phyloP scores from a whole-genome alignment of 1,140 invertebrate species.

The Cyphomyrmex costatus region DNA sequence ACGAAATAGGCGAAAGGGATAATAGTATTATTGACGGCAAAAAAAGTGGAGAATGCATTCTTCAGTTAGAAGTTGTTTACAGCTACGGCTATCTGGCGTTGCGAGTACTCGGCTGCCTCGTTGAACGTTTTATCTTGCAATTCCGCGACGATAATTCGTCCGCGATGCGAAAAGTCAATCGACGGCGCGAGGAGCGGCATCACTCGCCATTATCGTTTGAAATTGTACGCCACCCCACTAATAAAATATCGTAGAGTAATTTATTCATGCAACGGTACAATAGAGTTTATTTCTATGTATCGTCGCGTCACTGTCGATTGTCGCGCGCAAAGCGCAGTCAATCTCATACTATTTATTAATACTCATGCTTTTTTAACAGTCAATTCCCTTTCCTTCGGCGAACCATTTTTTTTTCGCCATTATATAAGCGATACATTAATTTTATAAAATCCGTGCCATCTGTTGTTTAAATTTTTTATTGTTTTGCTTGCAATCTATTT shows the following conservation, averaged over 20 bases:
- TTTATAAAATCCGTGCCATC: background rate
- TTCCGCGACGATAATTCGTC: slow-evolving; percentile 51
- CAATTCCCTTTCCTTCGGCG: background rate
- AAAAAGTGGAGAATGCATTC: slow-evolving; percentile 52
- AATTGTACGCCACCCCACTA: slow-evolving; percentile 39
- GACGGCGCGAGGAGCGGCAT: slow-evolving; percentile 34
- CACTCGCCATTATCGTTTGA: slow-evolving; percentile 47
- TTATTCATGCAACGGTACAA: slow-evolving; percentile 16
- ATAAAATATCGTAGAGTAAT: slow-evolving; percentile 48
- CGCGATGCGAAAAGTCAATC: slow-evolving; percentile 60
- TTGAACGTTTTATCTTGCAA: slow-evolving; percentile 55
- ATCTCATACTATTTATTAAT: background rate
- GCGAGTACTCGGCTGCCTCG: slow-evolving; percentile 35
- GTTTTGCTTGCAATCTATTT: background rate
- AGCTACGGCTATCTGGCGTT: slow-evolving; percentile 34
- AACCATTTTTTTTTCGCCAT: background rate
- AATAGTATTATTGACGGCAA: slow-evolving; percentile 43
- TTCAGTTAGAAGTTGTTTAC: slow-evolving; percentile 50
- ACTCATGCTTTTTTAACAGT: background rate
- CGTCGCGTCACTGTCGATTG: background rate
- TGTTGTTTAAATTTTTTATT: background rate
- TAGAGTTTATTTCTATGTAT: slow-evolving; percentile 28
- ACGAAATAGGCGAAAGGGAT: slow-evolving; percentile 59
- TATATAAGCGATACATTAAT: background rate
- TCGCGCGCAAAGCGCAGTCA: background rate